Percentiles rank a stretch among this genome's conserved stretches.
These are phyloP conservation scores for Pseudomyrmex dendroicus DNA, from an alignment of 1,140 invertebrate genomes.

Conservation along the genomic window DNA sequence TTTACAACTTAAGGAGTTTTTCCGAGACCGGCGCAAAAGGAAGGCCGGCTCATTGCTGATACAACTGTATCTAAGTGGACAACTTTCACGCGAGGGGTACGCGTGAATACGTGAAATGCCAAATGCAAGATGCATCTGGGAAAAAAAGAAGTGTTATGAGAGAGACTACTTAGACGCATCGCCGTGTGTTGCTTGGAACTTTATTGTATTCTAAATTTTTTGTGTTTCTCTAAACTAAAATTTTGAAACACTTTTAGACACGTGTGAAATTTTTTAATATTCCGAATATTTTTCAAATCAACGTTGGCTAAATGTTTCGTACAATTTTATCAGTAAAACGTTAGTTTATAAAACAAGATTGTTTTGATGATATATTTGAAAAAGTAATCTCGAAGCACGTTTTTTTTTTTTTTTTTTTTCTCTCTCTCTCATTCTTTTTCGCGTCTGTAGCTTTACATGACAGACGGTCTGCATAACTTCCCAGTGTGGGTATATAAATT, in stretches of 20 bases:
- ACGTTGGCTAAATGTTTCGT: no score
- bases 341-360: background rate
- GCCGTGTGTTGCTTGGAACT: background rate
- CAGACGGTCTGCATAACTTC: constrained; percentile 44
- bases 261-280: no score
- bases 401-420: constrained; percentile 7
- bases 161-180: background rate
- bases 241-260: background rate
- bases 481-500: constrained; percentile 20
- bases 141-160: background rate
- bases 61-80: constrained; percentile 47
- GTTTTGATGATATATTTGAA: constrained; percentile 8
- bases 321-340: no score
- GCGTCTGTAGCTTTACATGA: constrained; percentile 27
- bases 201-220: background rate
- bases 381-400: constrained; percentile 6
- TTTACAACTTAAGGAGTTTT: constrained; percentile 76
- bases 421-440: no score
- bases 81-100: constrained; percentile 33
- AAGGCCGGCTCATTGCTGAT: constrained; percentile 27
- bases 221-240: background rate
- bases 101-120: constrained; percentile 35
- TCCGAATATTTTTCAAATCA: no score
- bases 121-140: constrained; percentile 17
- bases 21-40: constrained; percentile 34